Conservation (phyloP, 2,888 invertebrate genomes). For the Pristionchus exspectatus region DNA sequence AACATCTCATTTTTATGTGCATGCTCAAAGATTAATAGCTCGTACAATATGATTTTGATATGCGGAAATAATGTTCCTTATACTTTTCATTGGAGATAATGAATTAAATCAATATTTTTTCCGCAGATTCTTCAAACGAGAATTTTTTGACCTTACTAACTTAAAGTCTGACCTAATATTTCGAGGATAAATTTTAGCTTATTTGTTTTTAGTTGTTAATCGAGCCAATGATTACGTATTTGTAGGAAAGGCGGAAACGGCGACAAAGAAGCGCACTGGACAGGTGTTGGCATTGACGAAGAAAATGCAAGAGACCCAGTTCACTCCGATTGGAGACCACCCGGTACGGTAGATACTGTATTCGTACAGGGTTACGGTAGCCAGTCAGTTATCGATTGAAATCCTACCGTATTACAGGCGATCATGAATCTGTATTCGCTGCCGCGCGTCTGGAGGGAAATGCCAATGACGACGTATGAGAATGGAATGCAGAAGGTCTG, state of each 20-base stretch:
- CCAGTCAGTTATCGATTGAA: not conserved
- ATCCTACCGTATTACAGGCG: constrained; percentile 2
- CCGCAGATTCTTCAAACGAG: no score
- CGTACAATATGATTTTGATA: no score
- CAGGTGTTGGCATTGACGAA: not conserved
- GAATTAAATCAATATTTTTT: no score
- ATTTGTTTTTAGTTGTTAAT: not conserved
- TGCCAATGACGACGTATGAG: constrained; percentile 45
- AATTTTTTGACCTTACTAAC: no score
- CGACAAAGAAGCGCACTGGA: constrained; percentile 19
- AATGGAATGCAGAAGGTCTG: constrained; percentile 48
- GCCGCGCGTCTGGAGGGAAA: constrained; percentile 21
- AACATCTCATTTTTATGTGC: no score
- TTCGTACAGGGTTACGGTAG: not conserved
- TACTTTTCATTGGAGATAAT: no score
- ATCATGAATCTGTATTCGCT: constrained; percentile 41
- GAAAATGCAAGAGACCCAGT: not conserved
- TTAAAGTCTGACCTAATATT: no score
- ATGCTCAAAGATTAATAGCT: no score
- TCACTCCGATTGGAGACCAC: not conserved
- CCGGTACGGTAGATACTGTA: constrained; percentile 2
- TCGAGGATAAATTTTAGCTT: no score
- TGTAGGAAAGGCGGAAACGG: not conserved
- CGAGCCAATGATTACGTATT: not conserved
- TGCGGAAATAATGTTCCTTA: no score